Conservation (phyloP, 2,797 vertebrate genomes). For the Brachyalestes nurse region DNA sequence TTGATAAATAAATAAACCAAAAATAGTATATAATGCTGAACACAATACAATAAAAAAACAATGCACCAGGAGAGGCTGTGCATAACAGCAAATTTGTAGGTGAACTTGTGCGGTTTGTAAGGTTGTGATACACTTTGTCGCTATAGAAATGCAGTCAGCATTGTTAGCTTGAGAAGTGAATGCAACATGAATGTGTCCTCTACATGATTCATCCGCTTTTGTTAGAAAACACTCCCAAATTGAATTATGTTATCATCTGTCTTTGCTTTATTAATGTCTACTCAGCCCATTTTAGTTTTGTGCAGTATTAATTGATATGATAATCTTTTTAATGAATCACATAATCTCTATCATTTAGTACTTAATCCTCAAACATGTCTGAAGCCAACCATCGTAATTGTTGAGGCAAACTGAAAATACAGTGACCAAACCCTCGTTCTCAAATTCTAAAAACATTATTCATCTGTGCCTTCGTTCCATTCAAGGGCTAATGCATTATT, state of each 20-base stretch:
- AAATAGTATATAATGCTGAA: no score
- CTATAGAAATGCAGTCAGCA: no score
- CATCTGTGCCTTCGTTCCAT: conserved; percentile 36
- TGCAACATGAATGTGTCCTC: neutral
- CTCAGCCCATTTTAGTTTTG: neutral
- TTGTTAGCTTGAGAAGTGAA: neutral
- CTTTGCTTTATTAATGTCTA: conserved; percentile 23
- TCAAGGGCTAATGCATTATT: conserved; percentile 41
- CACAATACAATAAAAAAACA: no score
- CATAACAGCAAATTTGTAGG: neutral
- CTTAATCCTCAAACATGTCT: conserved; percentile 33
- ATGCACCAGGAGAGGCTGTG: no score
- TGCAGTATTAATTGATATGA: conserved; percentile 34
- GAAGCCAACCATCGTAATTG: conserved; percentile 11
- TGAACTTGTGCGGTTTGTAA: neutral
- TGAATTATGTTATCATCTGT: conserved; percentile 9
- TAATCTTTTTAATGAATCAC: conserved; percentile 41
- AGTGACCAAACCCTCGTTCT: conserved; percentile 26
- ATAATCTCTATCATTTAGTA: conserved; percentile 34
- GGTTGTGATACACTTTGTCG: neutral
- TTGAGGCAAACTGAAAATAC: conserved; percentile 23
- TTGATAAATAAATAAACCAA: no score
- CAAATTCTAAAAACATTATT: conserved; percentile 38
- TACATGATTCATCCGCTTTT: neutral
- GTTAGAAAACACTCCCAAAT: neutral